Evolutionary conservation across 1,140 invertebrate species (phyloP), one percentile per base, ranked within the genome.

Genomic region (Caerostris darwini): DNA sequence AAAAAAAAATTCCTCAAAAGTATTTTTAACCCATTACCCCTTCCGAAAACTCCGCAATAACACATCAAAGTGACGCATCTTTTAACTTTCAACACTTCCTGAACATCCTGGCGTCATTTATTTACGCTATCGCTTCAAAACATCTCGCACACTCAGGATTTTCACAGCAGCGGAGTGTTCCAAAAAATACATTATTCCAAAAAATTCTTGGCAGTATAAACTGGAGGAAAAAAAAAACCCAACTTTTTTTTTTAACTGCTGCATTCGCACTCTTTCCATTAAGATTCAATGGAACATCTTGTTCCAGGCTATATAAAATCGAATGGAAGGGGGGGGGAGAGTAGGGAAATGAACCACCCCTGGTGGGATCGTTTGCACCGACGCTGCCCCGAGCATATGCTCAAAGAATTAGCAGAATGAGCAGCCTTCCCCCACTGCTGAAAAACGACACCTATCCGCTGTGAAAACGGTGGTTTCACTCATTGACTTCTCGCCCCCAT

Each of bases 391-490:
- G 64, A 81, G 82, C 91, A 92, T 92, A 92, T 92, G 91, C 82
- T 57, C 7, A 17, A 50, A 61, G 91, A 92, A 92, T 92, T 92
- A 92, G 91, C 61, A 81, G 61, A 69, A 86, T 85, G 58, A 69
- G 14, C 5, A 19, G 10, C 7, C 19, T 5, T 4, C 34, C 19
- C 57, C 90, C 58, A 34, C 58, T 56, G 54, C 56, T 58, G 69
- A 54, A 92, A 92, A 57, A 61, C 58, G 61, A 86, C 91, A 92
- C 91, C 91, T 92, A 92, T 92, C 91, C 91, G 91, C 91, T 92
- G 91, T 92, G 91, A 92, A 92, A 92, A 92, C 91, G 91, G 91
- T 92, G 91, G 91, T 92, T 92, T 86, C 57, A n/a, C 91, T 69
- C 91, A 92, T 92, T 92, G 91, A 92, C 91, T 92, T 69, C 64